Evolutionary conservation across 2,113 vertebrate species (phyloP).

Genomic region (Entelurus aequoreus): DNA sequence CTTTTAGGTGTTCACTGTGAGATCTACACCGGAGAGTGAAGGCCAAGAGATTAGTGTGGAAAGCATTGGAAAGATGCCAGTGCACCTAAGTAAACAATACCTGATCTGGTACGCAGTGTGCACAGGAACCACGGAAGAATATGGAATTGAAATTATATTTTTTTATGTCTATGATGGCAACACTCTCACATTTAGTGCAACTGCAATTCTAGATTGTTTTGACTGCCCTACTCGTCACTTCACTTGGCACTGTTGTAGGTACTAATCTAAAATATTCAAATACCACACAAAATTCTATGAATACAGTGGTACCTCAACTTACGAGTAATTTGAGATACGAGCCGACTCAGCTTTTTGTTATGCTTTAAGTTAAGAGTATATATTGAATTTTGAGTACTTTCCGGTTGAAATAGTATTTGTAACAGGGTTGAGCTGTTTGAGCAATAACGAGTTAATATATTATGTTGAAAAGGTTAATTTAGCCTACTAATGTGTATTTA

Average conservation of each 20-base stretch:
- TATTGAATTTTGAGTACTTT: too few relatives aligned
- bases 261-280: background rate
- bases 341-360: too few relatives aligned
- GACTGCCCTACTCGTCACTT: background rate
- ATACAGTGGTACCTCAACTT: too few relatives aligned
- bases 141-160: background rate
- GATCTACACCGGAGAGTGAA: background rate
- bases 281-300: too few relatives aligned
- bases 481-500: too few relatives aligned
- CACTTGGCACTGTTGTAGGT: background rate
- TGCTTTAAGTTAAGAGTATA: too few relatives aligned
- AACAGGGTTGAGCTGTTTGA: too few relatives aligned
- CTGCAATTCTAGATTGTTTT: background rate
- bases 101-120: background rate
- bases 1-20: background rate
- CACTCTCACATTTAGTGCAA: background rate
- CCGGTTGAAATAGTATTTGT: too few relatives aligned
- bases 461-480: too few relatives aligned
- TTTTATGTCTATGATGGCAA: background rate
- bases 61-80: background rate
- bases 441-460: too few relatives aligned
- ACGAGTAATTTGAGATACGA: too few relatives aligned
- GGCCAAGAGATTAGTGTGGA: background rate
- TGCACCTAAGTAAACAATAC: slow-evolving; percentile 1
- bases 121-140: background rate